Evolutionary conservation across 2,888 invertebrate genomes (phyloP).

Genomic region (Cynaeus angustus): DNA sequence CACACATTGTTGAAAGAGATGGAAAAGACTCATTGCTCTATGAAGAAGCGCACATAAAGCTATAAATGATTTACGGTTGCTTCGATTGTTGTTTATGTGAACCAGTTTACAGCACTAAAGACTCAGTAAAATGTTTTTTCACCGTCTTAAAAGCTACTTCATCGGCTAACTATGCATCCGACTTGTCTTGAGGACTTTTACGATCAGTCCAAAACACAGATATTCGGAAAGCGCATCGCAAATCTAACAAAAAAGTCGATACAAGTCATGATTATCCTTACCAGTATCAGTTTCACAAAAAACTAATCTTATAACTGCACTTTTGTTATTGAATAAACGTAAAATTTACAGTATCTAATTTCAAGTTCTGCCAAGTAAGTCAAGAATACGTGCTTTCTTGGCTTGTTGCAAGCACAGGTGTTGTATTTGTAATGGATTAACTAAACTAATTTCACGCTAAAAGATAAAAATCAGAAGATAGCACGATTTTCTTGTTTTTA

Average conservation of each 20-base stretch:
- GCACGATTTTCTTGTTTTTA: conserved; percentile 52
- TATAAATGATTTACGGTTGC: conserved; percentile 13
- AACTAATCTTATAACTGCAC: conserved; percentile 12
- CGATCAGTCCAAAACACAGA: too few species aligned
- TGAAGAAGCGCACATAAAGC: conserved; percentile 12
- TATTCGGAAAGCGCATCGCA: too few species aligned
- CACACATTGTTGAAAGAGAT: conserved; percentile 7
- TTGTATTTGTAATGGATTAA: conserved; percentile 59
- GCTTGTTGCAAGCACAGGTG: conserved; percentile 52
- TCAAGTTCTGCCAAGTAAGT: conserved; percentile 38
- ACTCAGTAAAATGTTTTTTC: conserved; percentile 5
- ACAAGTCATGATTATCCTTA: too few species aligned
- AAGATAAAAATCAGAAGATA: conserved; percentile 52
- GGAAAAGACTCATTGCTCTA: conserved; percentile 7
- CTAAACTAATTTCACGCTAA: conserved; percentile 58
- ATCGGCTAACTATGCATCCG: not conserved
- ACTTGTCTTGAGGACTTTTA: too few species aligned
- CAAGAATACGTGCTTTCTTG: conserved; percentile 31
- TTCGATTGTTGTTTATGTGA: conserved; percentile 12
- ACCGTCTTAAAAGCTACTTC: not conserved
- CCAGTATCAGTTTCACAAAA: conserved; percentile 1
- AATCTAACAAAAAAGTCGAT: too few species aligned
- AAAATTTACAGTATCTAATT: conserved; percentile 33
- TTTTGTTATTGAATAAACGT: conserved; percentile 29
- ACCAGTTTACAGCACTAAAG: conserved; percentile 6